phyloP scores from a whole-genome alignment of 2,888 invertebrate genomes.

The Laothoe populi region DNA sequence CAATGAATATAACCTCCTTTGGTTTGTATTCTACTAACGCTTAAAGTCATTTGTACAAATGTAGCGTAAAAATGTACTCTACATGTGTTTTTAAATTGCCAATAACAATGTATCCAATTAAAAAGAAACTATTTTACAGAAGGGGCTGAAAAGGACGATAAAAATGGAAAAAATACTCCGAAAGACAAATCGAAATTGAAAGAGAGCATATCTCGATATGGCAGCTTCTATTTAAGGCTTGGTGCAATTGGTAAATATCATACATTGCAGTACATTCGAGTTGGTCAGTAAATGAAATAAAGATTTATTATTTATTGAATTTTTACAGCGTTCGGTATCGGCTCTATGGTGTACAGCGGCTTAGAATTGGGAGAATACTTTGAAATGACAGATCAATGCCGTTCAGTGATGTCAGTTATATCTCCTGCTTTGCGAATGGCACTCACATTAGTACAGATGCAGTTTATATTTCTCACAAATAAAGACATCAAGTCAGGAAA shows the following conservation, averaged over 20 bases:
- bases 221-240: conserved; percentile 93
- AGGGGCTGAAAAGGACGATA: conserved; percentile 67
- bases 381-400: conserved; percentile 88
- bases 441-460: conserved; percentile 95
- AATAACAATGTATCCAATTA: conserved; percentile 27
- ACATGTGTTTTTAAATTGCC: conserved; percentile 40
- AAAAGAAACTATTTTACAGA: conserved; percentile 45
- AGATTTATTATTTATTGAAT: conserved; percentile 9
- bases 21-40: conserved; percentile 74
- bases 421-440: conserved; percentile 93
- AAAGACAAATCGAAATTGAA: conserved; percentile 68
- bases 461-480: conserved; percentile 96
- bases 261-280: conserved; percentile 33
- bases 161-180: conserved; percentile 62
- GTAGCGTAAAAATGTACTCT: conserved; percentile 57
- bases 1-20: conserved; percentile 77
- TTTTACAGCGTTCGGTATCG: conserved; percentile 82
- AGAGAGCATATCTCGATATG: conserved; percentile 86
- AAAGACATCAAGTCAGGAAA: conserved; percentile 87
- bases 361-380: conserved; percentile 91
- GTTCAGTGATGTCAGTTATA: conserved; percentile 88
- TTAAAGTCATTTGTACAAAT: conserved; percentile 66
- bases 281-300: no score
- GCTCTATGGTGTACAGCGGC: conserved; percentile 89
- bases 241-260: conserved; percentile 89